A percentile compares a stretch with the other conserved stretches of the same genome.
Conservation (phyloP, 2,888 invertebrate species). For the Melikaiella ostensackeni region DNA sequence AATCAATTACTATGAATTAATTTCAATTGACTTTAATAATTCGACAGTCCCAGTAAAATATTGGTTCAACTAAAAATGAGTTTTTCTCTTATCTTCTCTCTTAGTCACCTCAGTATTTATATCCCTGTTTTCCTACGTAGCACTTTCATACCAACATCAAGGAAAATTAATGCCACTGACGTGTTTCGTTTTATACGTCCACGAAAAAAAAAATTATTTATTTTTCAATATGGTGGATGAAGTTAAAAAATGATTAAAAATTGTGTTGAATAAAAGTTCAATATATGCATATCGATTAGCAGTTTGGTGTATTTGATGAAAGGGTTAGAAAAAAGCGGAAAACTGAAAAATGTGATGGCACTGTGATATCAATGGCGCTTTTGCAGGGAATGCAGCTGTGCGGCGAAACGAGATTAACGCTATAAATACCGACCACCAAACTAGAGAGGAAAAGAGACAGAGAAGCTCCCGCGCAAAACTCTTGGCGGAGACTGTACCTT, state of each 20-base stretch:
- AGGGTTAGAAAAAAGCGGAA: slow-evolving; percentile 3
- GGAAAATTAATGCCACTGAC: slow-evolving; percentile 17
- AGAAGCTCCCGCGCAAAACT: slow-evolving; percentile 50
- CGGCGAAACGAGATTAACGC: slow-evolving; percentile 74
- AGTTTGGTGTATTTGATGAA: not conserved
- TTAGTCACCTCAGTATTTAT: slow-evolving; percentile 34
- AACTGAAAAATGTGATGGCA: slow-evolving; percentile 55
- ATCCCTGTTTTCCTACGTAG: slow-evolving; percentile 17
- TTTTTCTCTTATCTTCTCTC: slow-evolving; percentile 20
- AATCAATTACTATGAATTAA: not conserved
- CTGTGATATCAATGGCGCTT: slow-evolving; percentile 66
- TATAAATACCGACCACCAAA: slow-evolving; percentile 69
- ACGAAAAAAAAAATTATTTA: not conserved
- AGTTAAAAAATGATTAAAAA: not conserved
- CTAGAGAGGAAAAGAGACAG: slow-evolving; percentile 48
- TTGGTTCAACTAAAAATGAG: not conserved
- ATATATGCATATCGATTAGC: not conserved
- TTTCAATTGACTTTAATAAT: not conserved
- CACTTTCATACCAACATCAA: slow-evolving; percentile 25
- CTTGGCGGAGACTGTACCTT: slow-evolving; percentile 69
- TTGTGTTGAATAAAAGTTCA: not conserved
- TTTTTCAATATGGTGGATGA: not conserved
- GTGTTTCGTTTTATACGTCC: not conserved
- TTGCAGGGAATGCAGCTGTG: slow-evolving; percentile 72
- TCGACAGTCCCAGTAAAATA: not conserved